These are phyloP conservation scores for Elgaria multicarinata DNA, from an alignment of 2,113 vertebrate genomes.

Conservation along the genomic window DNA sequence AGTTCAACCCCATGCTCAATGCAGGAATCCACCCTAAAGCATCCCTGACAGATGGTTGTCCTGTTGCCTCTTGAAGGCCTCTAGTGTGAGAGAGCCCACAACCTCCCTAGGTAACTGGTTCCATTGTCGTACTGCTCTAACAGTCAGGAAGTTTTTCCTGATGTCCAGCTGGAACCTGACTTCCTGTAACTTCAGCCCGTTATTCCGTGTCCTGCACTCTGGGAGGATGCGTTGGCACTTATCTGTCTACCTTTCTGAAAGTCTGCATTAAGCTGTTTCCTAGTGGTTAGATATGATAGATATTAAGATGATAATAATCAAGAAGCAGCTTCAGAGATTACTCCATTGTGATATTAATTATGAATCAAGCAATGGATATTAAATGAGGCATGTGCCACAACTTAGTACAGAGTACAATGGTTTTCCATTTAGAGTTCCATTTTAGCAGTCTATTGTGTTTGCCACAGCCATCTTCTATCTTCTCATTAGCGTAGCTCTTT, in stretches of 20 bases:
- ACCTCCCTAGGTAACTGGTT: too few relatives aligned
- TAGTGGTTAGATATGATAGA: conserved; percentile 66
- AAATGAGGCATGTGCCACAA: conserved; percentile 56
- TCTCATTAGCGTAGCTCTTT: conserved; percentile 35
- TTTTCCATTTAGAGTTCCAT: conserved; percentile 54
- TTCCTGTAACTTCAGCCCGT: too few relatives aligned
- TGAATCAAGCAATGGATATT: conserved; percentile 70
- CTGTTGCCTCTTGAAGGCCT: too few relatives aligned
- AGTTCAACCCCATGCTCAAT: too few relatives aligned
- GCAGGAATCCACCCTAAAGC: too few relatives aligned
- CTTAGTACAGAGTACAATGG: conserved; percentile 54
- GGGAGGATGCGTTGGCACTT: too few relatives aligned
- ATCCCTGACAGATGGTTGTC: too few relatives aligned
- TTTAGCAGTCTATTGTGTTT: conserved; percentile 7
- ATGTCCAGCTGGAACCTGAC: too few relatives aligned
- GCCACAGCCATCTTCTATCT: conserved; percentile 34
- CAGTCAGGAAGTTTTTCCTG: too few relatives aligned
- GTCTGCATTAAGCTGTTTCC: conserved; percentile 70
- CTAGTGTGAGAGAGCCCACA: too few relatives aligned
- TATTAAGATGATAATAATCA: conserved; percentile 76
- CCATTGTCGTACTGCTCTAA: too few relatives aligned
- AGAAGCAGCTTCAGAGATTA: conserved; percentile 67
- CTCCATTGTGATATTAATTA: conserved; percentile 75
- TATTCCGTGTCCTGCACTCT: too few relatives aligned
- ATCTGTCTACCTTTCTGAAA: conserved; percentile 67